Evolutionary conservation across 2,888 invertebrate species (phyloP).

Genomic region (Gasteruption jaculator): DNA sequence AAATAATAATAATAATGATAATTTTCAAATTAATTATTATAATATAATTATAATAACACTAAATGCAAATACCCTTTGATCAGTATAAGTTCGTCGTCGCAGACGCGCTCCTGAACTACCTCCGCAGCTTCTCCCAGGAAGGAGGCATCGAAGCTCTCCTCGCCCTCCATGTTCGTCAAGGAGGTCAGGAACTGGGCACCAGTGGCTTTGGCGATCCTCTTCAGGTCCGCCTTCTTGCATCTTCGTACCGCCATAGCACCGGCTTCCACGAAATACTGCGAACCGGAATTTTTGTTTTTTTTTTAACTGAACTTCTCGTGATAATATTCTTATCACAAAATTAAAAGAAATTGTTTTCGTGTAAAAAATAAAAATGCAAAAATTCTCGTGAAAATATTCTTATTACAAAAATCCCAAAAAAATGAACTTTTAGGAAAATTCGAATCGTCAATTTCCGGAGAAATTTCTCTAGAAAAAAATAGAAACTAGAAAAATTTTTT

Average conservation of each 20-base stretch:
- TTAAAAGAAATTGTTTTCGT: too few relatives aligned
- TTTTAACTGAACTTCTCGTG: neutral
- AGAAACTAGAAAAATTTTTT: too few relatives aligned
- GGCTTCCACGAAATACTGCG: constrained; percentile 87
- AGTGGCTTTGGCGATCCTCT: constrained; percentile 97
- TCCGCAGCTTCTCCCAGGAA: constrained; percentile 95
- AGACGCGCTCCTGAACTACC: constrained; percentile 89
- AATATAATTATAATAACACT: neutral
- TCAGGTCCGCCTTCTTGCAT: constrained; percentile 92
- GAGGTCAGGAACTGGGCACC: constrained; percentile 90
- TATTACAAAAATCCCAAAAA: too few relatives aligned
- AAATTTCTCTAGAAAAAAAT: too few relatives aligned
- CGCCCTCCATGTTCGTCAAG: constrained; percentile 97
- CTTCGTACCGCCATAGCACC: constrained; percentile 97
- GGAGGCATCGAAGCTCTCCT: constrained; percentile 90
- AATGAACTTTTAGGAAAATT: too few relatives aligned
- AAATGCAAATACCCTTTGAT: constrained; percentile 73
- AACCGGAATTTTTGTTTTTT: constrained; percentile 1
- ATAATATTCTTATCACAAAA: too few relatives aligned
- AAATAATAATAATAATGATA: neutral
- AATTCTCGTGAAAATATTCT: too few relatives aligned
- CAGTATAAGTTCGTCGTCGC: constrained; percentile 96
- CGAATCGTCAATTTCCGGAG: too few relatives aligned
- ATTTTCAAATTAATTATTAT: neutral
- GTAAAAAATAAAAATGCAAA: too few relatives aligned